These are phyloP conservation scores for Hylaeus anthracinus DNA, from an alignment of 1,140 invertebrate genomes.

Conservation along the genomic window DNA sequence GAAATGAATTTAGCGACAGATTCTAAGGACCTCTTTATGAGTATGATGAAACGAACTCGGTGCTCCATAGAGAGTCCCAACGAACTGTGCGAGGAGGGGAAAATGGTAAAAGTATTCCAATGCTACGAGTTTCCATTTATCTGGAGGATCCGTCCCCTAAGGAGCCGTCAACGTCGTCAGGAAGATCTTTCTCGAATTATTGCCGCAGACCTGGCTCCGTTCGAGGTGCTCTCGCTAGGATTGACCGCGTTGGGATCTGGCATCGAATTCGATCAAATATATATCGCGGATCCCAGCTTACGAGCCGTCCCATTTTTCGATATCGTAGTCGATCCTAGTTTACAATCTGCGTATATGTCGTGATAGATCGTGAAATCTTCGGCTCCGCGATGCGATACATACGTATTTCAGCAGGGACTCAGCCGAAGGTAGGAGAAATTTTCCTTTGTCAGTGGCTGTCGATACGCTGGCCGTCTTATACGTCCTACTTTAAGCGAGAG, in stretches of 20 bases:
- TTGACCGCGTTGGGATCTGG: conserved; percentile 57
- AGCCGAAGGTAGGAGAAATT: background rate
- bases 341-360: conserved; percentile 57
- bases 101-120: conserved; percentile 19
- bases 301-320: conserved; percentile 59
- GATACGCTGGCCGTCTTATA: background rate
- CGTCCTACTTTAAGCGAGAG: background rate
- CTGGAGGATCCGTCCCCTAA: conserved; percentile 52
- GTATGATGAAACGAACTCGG: conserved; percentile 6
- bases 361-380: conserved; percentile 46
- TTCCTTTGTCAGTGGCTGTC: background rate
- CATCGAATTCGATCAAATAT: conserved; percentile 64
- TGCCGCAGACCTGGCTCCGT: conserved; percentile 24
- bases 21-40: background rate
- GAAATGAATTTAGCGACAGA: too few relatives aligned
- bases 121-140: conserved; percentile 57
- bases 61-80: background rate
- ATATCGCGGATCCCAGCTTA: conserved; percentile 63
- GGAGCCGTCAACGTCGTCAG: conserved; percentile 62
- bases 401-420: conserved; percentile 56
- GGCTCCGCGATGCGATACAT: conserved; percentile 55
- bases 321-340: conserved; percentile 64
- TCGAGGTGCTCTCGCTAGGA: conserved; percentile 39
- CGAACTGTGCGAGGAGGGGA: conserved; percentile 1
- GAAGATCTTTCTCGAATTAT: conserved; percentile 64